These are phyloP conservation scores for Helostoma temminkii DNA, from an alignment of 2,797 vertebrate species.

Conservation along the genomic window DNA sequence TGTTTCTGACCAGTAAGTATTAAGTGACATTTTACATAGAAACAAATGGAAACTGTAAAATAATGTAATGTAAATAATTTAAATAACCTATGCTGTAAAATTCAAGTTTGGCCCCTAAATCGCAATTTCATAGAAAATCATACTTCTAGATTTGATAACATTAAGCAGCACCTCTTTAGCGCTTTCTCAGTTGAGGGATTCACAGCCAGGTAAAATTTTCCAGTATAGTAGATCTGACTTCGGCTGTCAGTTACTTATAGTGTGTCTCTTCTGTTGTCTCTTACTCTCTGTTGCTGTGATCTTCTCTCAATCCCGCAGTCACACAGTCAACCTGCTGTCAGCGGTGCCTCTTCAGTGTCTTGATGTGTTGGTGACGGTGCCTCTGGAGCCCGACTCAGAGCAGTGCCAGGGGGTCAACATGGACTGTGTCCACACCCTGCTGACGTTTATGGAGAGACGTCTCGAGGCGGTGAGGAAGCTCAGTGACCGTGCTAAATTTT, in stretches of 20 bases:
- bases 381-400: slow-evolving; percentile 60
- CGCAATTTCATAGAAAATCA: slow-evolving; percentile 2
- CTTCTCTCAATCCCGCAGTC: slow-evolving; percentile 61
- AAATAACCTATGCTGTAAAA: too few species aligned
- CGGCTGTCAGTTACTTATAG: too few species aligned
- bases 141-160: too few species aligned
- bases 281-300: neutral
- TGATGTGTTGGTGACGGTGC: slow-evolving; percentile 78
- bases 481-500: neutral
- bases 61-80: too few species aligned
- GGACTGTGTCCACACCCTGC: slow-evolving; percentile 85
- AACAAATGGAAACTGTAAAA: too few species aligned
- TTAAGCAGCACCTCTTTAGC: neutral
- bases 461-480: slow-evolving; percentile 80
- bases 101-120: neutral
- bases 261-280: neutral
- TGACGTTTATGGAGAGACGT: slow-evolving; percentile 85
- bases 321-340: slow-evolving; percentile 83
- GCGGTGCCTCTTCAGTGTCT: slow-evolving; percentile 85
- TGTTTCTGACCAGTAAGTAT: too few species aligned
- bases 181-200: neutral
- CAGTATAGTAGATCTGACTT: too few species aligned
- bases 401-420: slow-evolving; percentile 85
- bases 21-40: too few species aligned
- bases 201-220: neutral